Evolutionary conservation across 2,888 invertebrate species (phyloP).

Genomic region (Bombyx huttoni): DNA sequence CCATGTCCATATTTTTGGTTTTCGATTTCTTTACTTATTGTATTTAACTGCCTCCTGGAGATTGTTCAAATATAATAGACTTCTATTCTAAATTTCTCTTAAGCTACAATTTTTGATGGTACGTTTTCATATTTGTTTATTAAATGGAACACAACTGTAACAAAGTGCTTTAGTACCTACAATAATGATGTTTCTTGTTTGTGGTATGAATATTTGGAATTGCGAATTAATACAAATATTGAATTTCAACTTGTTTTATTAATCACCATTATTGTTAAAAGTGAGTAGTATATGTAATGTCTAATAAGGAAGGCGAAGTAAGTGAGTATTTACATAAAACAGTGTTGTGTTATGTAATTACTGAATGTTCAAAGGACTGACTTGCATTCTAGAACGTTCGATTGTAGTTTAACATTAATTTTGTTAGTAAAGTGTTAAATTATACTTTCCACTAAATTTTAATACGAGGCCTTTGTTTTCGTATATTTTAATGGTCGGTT

Average conservation of each 20-base stretch:
- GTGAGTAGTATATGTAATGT: conserved; percentile 48
- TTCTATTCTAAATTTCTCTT: too few relatives aligned
- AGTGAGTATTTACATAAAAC: conserved; percentile 43
- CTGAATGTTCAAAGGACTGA: neutral
- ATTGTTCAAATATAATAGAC: too few relatives aligned
- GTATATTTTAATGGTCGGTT: neutral
- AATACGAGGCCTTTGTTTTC: too few relatives aligned
- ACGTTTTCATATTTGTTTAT: too few relatives aligned
- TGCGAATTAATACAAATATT: conserved; percentile 10
- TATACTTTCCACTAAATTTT: too few relatives aligned
- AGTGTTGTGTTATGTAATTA: neutral
- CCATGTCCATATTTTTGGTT: too few relatives aligned
- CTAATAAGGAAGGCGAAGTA: conserved; percentile 54
- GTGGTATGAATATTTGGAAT: neutral
- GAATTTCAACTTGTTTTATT: conserved; percentile 42
- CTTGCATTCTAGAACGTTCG: neutral
- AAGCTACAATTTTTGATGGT: too few relatives aligned
- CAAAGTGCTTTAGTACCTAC: too few relatives aligned
- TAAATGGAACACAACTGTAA: too few relatives aligned
- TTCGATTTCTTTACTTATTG: too few relatives aligned
- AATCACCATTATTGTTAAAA: conserved; percentile 56
- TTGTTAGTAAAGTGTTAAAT: too few relatives aligned
- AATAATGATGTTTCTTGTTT: neutral
- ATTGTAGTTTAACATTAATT: neutral
- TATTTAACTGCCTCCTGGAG: too few relatives aligned